Percentiles rank a stretch among this genome's conserved stretches.
These are phyloP conservation scores for Ophioninae sp. DNA, from an alignment of 2,888 invertebrate species.

Conservation along the genomic window DNA sequence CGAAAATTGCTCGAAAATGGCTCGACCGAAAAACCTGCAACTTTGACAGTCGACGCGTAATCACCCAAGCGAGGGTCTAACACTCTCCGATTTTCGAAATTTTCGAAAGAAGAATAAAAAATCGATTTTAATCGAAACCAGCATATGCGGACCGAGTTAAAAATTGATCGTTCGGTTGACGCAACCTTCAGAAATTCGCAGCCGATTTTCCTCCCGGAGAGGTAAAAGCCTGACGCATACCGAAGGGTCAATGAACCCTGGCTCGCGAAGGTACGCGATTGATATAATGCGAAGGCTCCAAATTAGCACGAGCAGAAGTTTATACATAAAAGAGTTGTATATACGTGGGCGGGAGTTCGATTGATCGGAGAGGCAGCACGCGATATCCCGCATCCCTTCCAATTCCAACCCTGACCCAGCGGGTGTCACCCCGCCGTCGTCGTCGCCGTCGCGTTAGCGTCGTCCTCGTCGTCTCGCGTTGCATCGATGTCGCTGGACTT, in stretches of 20 bases:
- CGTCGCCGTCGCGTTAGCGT: slow-evolving; percentile 44
- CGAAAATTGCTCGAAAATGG: too few relatives aligned
- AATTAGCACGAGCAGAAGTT: slow-evolving; percentile 2
- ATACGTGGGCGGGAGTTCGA: slow-evolving; percentile 34
- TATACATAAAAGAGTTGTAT: background rate
- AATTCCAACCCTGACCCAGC: slow-evolving; percentile 63
- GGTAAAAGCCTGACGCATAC: too few relatives aligned
- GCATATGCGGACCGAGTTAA: too few relatives aligned
- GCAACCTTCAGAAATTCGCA: too few relatives aligned
- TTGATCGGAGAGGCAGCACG: slow-evolving; percentile 38
- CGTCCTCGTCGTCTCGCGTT: slow-evolving; percentile 48
- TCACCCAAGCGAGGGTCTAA: too few relatives aligned
- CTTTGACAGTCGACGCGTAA: too few relatives aligned
- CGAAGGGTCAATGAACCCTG: background rate
- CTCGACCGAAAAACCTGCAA: too few relatives aligned
- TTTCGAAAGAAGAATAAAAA: too few relatives aligned
- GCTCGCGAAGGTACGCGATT: background rate
- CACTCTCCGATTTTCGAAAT: too few relatives aligned
- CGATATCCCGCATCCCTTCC: slow-evolving; percentile 46
- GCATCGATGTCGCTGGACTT: slow-evolving; percentile 61
- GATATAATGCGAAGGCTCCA: background rate
- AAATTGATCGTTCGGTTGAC: too few relatives aligned
- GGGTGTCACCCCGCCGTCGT: slow-evolving; percentile 47
- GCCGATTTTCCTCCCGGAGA: background rate
- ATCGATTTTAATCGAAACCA: too few relatives aligned